Conservation (phyloP, 2,797 vertebrate genomes). For the Pyrrhura leucotis region DNA sequence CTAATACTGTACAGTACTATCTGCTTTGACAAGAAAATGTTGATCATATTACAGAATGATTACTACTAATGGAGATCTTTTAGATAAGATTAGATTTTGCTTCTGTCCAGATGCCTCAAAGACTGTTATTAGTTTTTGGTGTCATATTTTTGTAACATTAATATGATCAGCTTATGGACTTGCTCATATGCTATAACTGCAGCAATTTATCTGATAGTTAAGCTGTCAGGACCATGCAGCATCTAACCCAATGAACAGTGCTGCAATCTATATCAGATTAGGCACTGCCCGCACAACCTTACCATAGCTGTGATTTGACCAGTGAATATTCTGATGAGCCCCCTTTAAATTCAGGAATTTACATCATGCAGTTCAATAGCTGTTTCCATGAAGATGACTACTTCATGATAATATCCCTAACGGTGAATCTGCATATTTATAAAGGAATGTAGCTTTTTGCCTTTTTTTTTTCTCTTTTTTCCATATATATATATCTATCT, state of each 20-base stretch:
- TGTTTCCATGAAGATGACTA: background rate
- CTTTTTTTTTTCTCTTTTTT: background rate
- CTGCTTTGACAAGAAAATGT: slow-evolving; percentile 51
- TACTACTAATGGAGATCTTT: slow-evolving; percentile 49
- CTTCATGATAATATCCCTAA: background rate
- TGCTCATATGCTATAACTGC: slow-evolving; percentile 32
- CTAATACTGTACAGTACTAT: slow-evolving; percentile 4
- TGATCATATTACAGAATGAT: slow-evolving; percentile 60
- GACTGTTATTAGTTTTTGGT: slow-evolving; percentile 53
- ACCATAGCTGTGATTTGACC: background rate
- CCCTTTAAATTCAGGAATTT: background rate
- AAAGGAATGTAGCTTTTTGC: background rate
- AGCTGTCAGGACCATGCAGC: slow-evolving; percentile 40
- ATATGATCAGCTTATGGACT: slow-evolving; percentile 52
- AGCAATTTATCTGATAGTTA: slow-evolving; percentile 66
- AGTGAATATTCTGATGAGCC: background rate
- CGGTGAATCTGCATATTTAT: background rate
- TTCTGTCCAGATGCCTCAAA: slow-evolving; percentile 50
- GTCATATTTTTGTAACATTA: slow-evolving; percentile 43
- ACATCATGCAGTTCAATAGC: background rate
- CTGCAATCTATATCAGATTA: slow-evolving; percentile 31
- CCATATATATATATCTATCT: background rate
- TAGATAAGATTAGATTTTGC: slow-evolving; percentile 55
- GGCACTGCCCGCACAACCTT: background rate
- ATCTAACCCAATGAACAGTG: slow-evolving; percentile 20